These are phyloP conservation scores for Cistogaster globosa DNA, from an alignment of 2,888 invertebrate genomes.

Conservation along the genomic window DNA sequence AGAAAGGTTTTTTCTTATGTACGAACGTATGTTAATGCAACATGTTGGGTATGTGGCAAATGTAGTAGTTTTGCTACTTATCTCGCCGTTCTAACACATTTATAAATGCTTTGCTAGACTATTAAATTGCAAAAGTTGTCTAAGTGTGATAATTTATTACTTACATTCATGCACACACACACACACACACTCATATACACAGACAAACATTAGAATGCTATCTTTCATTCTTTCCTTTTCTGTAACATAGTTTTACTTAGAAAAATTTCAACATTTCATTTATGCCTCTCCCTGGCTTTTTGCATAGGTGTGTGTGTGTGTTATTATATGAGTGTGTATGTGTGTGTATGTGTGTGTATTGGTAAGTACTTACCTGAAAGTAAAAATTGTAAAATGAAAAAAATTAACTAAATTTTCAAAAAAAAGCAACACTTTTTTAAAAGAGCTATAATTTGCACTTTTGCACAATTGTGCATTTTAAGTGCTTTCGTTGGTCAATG, in stretches of 20 bases:
- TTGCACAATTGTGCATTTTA: not conserved
- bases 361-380: conserved; percentile 4
- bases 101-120: conserved; percentile 65
- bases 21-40: conserved; percentile 5
- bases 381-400: conserved; percentile 17
- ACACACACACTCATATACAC: not conserved
- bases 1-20: conserved; percentile 23
- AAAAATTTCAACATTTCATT: conserved; percentile 6
- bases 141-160: conserved; percentile 68
- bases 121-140: conserved; percentile 71
- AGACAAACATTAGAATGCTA: not conserved
- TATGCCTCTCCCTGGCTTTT: not conserved
- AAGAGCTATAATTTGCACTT: not conserved
- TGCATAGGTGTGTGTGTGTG: not conserved
- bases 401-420: conserved; percentile 28
- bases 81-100: conserved; percentile 62
- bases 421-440: not conserved
- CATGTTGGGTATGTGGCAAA: conserved; percentile 49
- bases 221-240: not conserved
- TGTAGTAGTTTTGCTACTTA: conserved; percentile 59
- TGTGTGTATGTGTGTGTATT: not conserved
- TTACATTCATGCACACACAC: conserved; percentile 18
- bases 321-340: no score
- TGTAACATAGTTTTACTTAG: not conserved
- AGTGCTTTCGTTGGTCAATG: not conserved